Evolutionary conservation across 2,113 vertebrate genomes (phyloP), one percentile per base, ranked within the genome.

Genomic region (Mastomys natalensis): DNA sequence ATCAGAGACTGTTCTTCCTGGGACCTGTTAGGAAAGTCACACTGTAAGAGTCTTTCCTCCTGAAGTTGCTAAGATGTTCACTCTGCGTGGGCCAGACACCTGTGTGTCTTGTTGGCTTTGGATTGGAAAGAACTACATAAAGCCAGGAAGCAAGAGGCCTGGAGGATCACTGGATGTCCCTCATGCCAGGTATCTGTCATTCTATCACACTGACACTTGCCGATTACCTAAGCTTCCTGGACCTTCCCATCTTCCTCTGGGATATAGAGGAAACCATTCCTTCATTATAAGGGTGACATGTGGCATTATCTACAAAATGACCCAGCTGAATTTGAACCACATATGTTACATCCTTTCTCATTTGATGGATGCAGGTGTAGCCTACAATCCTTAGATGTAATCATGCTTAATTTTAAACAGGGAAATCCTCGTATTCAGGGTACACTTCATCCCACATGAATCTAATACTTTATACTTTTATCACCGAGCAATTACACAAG

Each of bases 401-500:
- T 17, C 15, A 13, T 62, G 17, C 73, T 72, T 64, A 64, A 19
- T 8, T 43, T 45, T 60, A 26, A 81, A n/a, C 78, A 81, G 13
- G 12, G 55, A 81, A 55, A 58, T 58, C 53, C 11, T 84, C 22
- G 0, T 24, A 2, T 58, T 70, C 4, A 13, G 37, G 48, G 45
- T 11, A 53, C 17, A 2, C 40, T 3, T 81, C 10, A 45, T 51
- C 1, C 43, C 29, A 3, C 0, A 0, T n/a, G 40, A 34, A 10
- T 43, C n/a, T 91, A 37, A 45, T 1, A 17, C 12, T 6, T 7
- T 16, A 5, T 26, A 1, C 22, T 1, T 45, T 11, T 7, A 58
- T 22, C 22, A 37, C 40, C 21, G 5, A 34, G 45, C 81, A 1
- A 9, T 3, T 72, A 29, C 15, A 64, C 7, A 58, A 66, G 22